Evolutionary conservation across 2,113 vertebrate species (phyloP).

Genomic region (Zosterops pallidus): DNA sequence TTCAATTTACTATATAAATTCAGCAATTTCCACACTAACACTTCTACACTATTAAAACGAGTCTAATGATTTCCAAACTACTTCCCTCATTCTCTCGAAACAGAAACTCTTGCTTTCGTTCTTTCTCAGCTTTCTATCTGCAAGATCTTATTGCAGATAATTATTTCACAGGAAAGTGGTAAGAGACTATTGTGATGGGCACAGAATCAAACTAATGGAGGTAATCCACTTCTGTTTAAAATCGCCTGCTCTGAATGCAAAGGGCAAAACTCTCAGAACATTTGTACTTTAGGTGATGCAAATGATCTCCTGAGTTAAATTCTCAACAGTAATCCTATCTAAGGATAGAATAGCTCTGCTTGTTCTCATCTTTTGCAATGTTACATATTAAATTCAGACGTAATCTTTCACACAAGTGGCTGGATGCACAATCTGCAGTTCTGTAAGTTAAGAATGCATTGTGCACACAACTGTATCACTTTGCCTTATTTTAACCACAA

Average conservation of each 20-base stretch:
- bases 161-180: background rate
- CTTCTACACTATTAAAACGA: background rate
- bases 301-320: background rate
- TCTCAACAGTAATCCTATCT: background rate
- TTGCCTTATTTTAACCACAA: background rate
- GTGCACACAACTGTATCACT: background rate
- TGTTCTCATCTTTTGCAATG: background rate
- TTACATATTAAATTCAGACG: background rate
- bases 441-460: background rate
- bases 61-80: slow-evolving; percentile 12
- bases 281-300: background rate
- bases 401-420: background rate
- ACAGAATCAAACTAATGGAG: background rate
- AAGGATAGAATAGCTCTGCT: background rate
- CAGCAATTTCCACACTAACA: slow-evolving; percentile 5
- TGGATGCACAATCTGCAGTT: background rate
- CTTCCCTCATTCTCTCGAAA: background rate
- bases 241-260: background rate
- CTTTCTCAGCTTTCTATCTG: background rate
- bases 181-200: background rate
- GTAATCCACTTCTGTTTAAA: background rate
- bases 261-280: background rate
- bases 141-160: background rate
- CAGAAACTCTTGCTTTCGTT: background rate
- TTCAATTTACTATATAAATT: slow-evolving; percentile 23